Percentiles rank a stretch among this genome's conserved stretches.
Conservation (phyloP, 1,140 invertebrate species). For the Trichogramma pretiosum region DNA sequence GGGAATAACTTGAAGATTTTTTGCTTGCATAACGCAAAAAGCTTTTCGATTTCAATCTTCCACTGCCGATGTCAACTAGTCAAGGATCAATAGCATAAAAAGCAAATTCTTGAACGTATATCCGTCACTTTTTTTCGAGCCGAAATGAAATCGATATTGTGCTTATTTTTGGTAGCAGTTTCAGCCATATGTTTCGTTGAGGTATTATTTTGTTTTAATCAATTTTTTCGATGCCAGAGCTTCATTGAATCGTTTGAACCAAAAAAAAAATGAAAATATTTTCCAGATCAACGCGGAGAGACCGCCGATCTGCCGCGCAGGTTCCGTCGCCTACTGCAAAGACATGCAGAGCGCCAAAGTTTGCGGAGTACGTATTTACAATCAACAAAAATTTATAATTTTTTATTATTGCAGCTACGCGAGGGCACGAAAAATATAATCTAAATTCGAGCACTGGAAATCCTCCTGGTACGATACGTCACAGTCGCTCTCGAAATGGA, state of each 20-base stretch:
- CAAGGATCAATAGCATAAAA: not conserved
- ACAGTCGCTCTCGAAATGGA: too few relatives aligned
- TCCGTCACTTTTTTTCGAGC: not conserved
- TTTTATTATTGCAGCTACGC: too few relatives aligned
- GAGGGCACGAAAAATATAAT: too few relatives aligned
- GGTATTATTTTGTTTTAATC: conserved; percentile 5
- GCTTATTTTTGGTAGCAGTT: conserved; percentile 3
- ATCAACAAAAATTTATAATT: conserved; percentile 1
- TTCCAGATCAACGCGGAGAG: conserved; percentile 11
- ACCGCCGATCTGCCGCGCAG: conserved; percentile 10
- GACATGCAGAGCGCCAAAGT: conserved; percentile 16
- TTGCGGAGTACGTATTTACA: conserved; percentile 18
- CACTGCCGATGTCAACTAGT: conserved; percentile 6
- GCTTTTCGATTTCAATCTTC: too few relatives aligned
- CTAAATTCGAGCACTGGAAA: too few relatives aligned
- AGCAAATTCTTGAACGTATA: not conserved
- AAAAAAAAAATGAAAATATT: not conserved
- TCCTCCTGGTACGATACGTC: too few relatives aligned
- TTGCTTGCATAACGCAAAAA: not conserved
- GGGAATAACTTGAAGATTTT: not conserved
- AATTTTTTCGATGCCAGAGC: not conserved
- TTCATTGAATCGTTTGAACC: not conserved
- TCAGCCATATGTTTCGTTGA: conserved; percentile 1
- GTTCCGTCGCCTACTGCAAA: conserved; percentile 15
- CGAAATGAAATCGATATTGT: conserved; percentile 8